A percentile compares a stretch with the other conserved stretches of the same genome.
Conservation (phyloP, 2,797 vertebrate species). For the Pangasius djambal region DNA sequence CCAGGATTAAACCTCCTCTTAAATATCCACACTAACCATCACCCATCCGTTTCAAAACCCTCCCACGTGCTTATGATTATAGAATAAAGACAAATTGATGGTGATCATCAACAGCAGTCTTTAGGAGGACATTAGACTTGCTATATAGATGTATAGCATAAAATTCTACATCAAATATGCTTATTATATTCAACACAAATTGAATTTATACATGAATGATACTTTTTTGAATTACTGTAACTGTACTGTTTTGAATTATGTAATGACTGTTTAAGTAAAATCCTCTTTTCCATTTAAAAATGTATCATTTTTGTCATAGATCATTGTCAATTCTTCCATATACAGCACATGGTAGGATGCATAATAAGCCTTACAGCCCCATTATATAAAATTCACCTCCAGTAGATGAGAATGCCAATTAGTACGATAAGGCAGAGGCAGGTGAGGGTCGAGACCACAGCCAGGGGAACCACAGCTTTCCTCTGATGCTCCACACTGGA, state of each 20-base stretch:
- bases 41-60: constrained; percentile 22
- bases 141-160: not conserved
- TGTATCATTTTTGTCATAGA: not conserved
- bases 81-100: constrained; percentile 59
- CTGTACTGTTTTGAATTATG: too few relatives aligned
- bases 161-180: not conserved
- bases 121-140: not conserved
- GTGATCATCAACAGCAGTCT: constrained; percentile 42
- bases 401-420: constrained; percentile 93
- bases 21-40: constrained; percentile 39
- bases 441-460: constrained; percentile 92
- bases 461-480: constrained; percentile 89
- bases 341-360: not conserved
- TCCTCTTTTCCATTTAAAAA: not conserved
- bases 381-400: constrained; percentile 83
- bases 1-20: constrained; percentile 25
- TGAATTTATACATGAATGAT: not conserved
- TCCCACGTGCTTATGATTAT: constrained; percentile 38
- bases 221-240: not conserved
- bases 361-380: not conserved
- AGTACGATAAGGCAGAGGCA: constrained; percentile 89
- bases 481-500: constrained; percentile 81
- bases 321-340: not conserved
- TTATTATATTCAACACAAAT: not conserved
- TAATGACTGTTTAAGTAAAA: not conserved